Conservation (phyloP, 2,113 vertebrate species). For the Rhinolophus sinicus region DNA sequence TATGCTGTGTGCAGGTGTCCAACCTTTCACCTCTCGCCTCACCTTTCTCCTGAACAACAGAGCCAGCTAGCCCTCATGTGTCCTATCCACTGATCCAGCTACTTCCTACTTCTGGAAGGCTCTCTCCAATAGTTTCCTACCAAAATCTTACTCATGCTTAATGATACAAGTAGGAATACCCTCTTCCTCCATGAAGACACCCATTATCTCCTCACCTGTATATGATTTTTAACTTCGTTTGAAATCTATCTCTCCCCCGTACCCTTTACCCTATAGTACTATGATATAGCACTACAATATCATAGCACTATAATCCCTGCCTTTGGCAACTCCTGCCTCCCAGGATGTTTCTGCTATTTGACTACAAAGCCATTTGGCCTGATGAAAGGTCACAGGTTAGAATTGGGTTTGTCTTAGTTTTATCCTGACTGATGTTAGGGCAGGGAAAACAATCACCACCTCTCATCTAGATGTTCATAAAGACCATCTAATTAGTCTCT, state of each 20-base stretch:
- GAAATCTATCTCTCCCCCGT: rapidly evolving
- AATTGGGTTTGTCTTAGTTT: background rate
- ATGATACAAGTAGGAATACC: background rate
- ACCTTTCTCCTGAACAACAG: background rate
- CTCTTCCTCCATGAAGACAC: background rate
- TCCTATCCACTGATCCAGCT: background rate
- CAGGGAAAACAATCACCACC: background rate
- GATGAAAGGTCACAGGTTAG: background rate
- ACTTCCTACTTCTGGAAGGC: background rate
- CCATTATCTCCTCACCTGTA: background rate
- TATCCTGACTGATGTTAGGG: background rate
- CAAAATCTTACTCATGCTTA: background rate
- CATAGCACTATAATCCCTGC: background rate
- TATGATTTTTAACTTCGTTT: background rate
- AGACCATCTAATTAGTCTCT: background rate
- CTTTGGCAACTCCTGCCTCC: background rate
- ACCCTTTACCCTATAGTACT: background rate
- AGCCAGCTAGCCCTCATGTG: background rate
- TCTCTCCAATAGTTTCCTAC: background rate
- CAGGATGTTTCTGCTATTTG: background rate
- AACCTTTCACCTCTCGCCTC: background rate
- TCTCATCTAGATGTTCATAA: background rate
- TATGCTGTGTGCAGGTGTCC: background rate
- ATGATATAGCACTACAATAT: no score
- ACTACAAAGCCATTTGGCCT: background rate